These are phyloP conservation scores for Archilochus colubris DNA, from an alignment of 2,113 vertebrate species.

Conservation along the genomic window DNA sequence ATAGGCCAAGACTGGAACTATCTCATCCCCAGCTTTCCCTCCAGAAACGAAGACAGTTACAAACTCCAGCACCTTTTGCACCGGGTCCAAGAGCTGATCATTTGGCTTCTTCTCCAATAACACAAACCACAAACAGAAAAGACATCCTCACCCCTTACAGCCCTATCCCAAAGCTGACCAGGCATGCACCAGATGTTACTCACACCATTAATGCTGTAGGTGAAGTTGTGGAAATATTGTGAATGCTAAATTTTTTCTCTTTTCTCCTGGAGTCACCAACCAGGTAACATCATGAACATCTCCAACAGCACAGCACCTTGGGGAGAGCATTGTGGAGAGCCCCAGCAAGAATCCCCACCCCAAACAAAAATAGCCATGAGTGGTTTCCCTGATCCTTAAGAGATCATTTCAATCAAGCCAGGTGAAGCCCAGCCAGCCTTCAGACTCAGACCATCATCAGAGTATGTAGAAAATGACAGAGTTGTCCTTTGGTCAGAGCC, in stretches of 20 bases:
- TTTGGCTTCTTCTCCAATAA: not conserved
- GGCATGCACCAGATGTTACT: not conserved
- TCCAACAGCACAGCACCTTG: fast-evolving
- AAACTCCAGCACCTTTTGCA: not conserved
- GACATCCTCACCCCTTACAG: not conserved
- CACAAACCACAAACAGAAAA: not conserved
- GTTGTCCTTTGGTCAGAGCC: not conserved
- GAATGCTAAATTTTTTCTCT: not conserved
- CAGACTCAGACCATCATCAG: not conserved
- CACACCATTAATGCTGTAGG: not conserved
- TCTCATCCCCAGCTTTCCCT: not conserved
- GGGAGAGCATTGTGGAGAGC: fast-evolving
- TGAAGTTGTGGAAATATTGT: not conserved
- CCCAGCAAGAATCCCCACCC: not conserved
- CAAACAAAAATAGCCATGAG: not conserved
- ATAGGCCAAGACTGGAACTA: not conserved
- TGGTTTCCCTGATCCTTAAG: not conserved
- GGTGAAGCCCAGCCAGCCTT: not conserved
- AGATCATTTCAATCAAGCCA: not conserved
- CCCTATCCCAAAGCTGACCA: fast-evolving
- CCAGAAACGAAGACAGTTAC: not conserved
- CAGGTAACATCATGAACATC: not conserved
- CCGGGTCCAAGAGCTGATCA: not conserved
- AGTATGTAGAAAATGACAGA: not conserved
- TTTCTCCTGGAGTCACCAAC: not conserved